Evolutionary conservation across 2,797 vertebrate species (phyloP).

Genomic region (Clamator glandarius): DNA sequence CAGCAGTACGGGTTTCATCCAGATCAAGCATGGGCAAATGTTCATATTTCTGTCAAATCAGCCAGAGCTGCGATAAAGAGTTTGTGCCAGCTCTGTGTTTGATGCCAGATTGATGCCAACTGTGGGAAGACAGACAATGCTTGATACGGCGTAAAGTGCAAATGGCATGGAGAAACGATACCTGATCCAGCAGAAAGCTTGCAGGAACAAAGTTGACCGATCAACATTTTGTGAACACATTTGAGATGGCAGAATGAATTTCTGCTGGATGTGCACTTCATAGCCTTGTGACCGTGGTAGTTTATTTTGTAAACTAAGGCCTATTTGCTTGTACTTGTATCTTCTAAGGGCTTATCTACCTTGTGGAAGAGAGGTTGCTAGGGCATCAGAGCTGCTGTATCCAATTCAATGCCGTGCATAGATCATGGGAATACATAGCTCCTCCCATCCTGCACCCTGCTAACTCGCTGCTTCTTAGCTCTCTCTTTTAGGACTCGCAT

Average conservation of each 20-base stretch:
- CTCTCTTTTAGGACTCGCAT: not conserved
- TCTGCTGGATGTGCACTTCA: not conserved
- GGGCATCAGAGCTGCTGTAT: not conserved
- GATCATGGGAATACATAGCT: not conserved
- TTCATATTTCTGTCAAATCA: conserved; percentile 49
- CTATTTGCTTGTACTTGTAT: not conserved
- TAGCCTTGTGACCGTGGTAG: not conserved
- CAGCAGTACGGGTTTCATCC: not conserved
- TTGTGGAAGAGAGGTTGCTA: not conserved
- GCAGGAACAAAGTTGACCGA: not conserved
- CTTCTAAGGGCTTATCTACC: not conserved
- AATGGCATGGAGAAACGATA: not conserved
- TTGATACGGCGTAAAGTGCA: not conserved
- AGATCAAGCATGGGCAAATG: not conserved
- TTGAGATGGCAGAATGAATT: not conserved
- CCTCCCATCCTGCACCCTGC: not conserved
- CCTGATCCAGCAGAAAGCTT: not conserved
- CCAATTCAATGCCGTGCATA: not conserved
- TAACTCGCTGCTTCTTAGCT: not conserved
- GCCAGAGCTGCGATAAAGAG: not conserved
- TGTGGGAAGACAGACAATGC: not conserved
- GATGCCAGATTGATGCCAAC: conserved; percentile 29
- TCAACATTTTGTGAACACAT: not conserved
- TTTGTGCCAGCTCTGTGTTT: conserved; percentile 20
- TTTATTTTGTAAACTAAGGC: not conserved